These are phyloP conservation scores for Lagopus muta DNA, from an alignment of 2,113 vertebrate species.

Conservation along the genomic window DNA sequence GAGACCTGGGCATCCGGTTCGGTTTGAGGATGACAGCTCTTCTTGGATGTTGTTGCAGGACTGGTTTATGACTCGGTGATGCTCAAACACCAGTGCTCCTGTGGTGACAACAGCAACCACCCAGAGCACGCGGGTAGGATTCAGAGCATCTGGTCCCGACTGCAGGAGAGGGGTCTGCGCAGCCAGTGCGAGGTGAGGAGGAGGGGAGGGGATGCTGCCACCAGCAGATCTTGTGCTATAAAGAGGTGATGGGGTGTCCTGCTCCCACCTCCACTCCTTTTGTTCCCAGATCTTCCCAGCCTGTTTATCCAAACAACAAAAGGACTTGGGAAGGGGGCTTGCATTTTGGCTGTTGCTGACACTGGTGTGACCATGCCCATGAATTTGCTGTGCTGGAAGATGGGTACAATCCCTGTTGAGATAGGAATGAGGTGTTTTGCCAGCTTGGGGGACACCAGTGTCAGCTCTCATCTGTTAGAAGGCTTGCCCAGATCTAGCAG, in stretches of 20 bases:
- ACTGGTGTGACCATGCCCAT: neutral
- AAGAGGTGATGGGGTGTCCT: no score
- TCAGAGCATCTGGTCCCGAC: constrained; percentile 92
- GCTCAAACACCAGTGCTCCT: constrained; percentile 92
- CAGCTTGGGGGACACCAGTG: rapidly evolving
- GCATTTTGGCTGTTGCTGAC: rapidly evolving
- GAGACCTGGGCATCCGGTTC: neutral
- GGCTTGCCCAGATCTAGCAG: neutral
- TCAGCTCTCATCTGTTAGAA: neutral
- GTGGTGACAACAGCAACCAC: constrained; percentile 90
- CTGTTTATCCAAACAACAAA: neutral
- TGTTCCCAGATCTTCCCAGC: neutral
- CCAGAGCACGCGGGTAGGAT: constrained; percentile 88
- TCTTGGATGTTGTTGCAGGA: constrained; percentile 72
- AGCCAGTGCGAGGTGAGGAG: constrained; percentile 87
- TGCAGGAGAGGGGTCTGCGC: constrained; percentile 88
- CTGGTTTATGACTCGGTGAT: constrained; percentile 92
- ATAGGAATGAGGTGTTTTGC: rapidly evolving
- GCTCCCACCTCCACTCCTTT: neutral
- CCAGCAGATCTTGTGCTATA: rapidly evolving
- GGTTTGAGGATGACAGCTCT: neutral
- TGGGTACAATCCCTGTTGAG: rapidly evolving
- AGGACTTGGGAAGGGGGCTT: neutral
- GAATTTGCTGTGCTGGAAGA: neutral
- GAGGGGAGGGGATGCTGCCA: neutral